A percentile compares a stretch with the other conserved stretches of the same genome.
Evolutionary conservation across 2,797 vertebrate genomes (phyloP).

Genomic region (Chiroxiphia lanceolata): DNA sequence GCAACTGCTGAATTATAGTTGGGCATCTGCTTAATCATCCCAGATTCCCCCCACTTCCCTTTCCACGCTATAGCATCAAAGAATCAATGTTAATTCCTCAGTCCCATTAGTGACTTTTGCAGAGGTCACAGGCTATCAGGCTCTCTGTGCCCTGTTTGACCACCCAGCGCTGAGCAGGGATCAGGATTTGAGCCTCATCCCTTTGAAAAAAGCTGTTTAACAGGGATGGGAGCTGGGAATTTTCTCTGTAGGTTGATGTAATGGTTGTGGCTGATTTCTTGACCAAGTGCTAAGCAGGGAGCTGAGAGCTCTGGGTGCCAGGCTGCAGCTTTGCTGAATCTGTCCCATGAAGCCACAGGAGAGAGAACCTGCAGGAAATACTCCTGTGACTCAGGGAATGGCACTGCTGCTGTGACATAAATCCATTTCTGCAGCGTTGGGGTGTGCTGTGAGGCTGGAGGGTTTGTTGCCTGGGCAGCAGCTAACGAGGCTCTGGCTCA

Average conservation of each 20-base stretch:
- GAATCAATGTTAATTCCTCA: slow-evolving; percentile 63
- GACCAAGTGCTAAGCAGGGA: neutral
- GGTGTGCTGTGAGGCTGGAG: neutral
- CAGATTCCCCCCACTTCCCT: neutral
- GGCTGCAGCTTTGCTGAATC: neutral
- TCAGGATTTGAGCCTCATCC: neutral
- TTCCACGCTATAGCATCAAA: neutral
- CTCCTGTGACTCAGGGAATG: neutral
- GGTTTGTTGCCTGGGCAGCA: neutral
- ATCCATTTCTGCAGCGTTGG: neutral
- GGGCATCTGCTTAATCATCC: neutral
- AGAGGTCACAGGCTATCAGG: neutral
- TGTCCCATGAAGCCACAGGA: neutral
- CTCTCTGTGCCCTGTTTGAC: neutral
- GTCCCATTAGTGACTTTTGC: slow-evolving; percentile 50
- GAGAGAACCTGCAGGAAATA: neutral
- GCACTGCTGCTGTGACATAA: neutral
- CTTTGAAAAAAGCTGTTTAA: neutral
- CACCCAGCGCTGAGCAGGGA: neutral
- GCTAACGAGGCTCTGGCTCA: neutral
- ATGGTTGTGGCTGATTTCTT: neutral
- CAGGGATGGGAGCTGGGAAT: neutral
- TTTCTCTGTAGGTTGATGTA: neutral
- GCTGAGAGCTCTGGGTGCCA: neutral
- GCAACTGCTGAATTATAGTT: slow-evolving; percentile 46